phyloP scores from a whole-genome alignment of 2,888 invertebrate species.

The Pharmacophagus antenor region DNA sequence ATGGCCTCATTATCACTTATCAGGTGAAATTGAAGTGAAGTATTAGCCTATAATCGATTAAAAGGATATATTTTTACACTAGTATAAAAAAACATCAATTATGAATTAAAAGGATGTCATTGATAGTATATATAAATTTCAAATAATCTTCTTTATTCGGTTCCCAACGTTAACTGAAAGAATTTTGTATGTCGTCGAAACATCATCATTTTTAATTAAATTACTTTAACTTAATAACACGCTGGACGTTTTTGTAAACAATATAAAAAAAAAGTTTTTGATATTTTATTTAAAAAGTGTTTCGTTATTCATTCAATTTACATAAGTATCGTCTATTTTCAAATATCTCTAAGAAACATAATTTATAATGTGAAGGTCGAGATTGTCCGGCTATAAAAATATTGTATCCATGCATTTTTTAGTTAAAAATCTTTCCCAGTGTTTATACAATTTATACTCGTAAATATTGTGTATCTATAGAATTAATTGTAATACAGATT shows the following conservation, averaged over 20 bases:
- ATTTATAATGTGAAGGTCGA: neutral
- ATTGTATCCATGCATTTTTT: too few species aligned
- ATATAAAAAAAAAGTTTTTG: too few species aligned
- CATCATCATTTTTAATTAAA: neutral
- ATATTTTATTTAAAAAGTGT: neutral
- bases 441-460: neutral
- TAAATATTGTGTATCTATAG: neutral
- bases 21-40: too few species aligned
- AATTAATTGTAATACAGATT: neutral
- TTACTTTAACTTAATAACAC: neutral
- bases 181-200: neutral
- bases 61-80: neutral
- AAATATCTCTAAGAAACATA: neutral
- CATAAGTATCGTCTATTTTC: neutral
- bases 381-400: neutral
- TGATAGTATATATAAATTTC: neutral
- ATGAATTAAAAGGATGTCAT: neutral
- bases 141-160: neutral
- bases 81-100: neutral
- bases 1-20: too few species aligned
- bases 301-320: neutral
- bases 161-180: neutral
- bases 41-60: too few species aligned
- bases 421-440: neutral
- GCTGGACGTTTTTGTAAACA: neutral